Evolutionary conservation across 1,140 invertebrate species (phyloP), one percentile per base, ranked within the genome.

Genomic region (Drosophila trapezifrons): DNA sequence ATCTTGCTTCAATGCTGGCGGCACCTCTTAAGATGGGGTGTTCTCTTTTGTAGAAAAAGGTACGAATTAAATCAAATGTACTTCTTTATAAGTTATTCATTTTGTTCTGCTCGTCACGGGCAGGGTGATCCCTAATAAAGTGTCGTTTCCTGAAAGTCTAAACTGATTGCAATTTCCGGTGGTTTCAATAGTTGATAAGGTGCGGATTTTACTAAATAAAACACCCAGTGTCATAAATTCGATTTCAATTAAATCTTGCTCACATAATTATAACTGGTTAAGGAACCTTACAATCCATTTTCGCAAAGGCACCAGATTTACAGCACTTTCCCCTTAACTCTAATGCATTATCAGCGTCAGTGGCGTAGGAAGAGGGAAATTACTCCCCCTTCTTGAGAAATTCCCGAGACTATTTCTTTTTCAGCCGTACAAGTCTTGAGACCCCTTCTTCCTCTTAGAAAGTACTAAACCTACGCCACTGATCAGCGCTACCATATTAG

Each of bases 41-140:
- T 37, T 20, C 25, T 40, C 12, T 25, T 10, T n/a, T 40, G 29
- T 60, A 25, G 20, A 29, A 40, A 64, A 60, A 64, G 62, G 62
- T 59, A 72, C 25, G 22, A 40, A 37, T 25, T 17, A 35, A 46
- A 46, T 32, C 12, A 27, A 37, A 69, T 37, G 17, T 59, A 10
- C 6, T 40, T 37, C 12, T 35, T 35, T 52, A 4, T 20, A 52
- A 52, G 49, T 35, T 52, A 20, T 32, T 35, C 12, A 52, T 20
- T 52, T 32, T 2, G 29, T 22, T 22, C 22, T 22, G 22, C 22
- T 22, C 4, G 22, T 22, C 9, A 8, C 25, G 25, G 2, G 4
- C 47, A 49, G 47, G 12, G 32, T 38, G 37, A 35, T 35, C 10
- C 12, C 3, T 32, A 51, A 32, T 51, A 51, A 32, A 8, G 12